Conservation (phyloP, 64 coral and sea anemone species). For the Porites australiensis region DNA sequence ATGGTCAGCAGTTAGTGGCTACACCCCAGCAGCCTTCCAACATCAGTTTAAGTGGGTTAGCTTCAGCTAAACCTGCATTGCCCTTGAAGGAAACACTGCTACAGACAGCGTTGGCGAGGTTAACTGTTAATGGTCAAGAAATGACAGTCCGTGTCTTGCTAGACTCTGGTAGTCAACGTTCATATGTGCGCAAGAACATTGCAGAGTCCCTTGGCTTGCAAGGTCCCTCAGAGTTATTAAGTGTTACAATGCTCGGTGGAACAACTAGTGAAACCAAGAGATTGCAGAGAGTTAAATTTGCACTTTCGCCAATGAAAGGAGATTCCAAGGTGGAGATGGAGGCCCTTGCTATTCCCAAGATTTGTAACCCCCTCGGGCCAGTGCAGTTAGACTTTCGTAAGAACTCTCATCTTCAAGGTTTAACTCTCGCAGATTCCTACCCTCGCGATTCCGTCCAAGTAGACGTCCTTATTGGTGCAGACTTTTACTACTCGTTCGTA, state of each 20-base stretch:
- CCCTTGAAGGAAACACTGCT: constrained; percentile 9
- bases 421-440: constrained; percentile 46
- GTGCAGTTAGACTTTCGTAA: constrained; percentile 6
- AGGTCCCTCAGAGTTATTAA: constrained; percentile 34
- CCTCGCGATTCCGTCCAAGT: constrained; percentile 33
- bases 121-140: constrained; percentile 24
- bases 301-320: background rate
- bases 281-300: constrained; percentile 6
- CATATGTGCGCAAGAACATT: constrained; percentile 48
- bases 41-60: constrained; percentile 32
- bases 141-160: constrained; percentile 49
- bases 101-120: constrained; percentile 30
- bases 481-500: constrained; percentile 36
- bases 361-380: background rate
- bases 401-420: constrained; percentile 11
- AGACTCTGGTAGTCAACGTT: constrained; percentile 49
- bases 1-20: background rate
- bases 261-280: constrained; percentile 42
- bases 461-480: constrained; percentile 52
- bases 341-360: constrained; percentile 47
- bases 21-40: background rate
- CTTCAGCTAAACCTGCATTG: background rate
- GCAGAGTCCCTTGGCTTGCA: constrained; percentile 38
- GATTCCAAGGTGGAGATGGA: constrained; percentile 24
- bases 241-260: constrained; percentile 54